Evolutionary conservation across 1,140 invertebrate species (phyloP), one percentile per base, ranked within the genome.

Genomic region (Bombus pyrosoma): DNA sequence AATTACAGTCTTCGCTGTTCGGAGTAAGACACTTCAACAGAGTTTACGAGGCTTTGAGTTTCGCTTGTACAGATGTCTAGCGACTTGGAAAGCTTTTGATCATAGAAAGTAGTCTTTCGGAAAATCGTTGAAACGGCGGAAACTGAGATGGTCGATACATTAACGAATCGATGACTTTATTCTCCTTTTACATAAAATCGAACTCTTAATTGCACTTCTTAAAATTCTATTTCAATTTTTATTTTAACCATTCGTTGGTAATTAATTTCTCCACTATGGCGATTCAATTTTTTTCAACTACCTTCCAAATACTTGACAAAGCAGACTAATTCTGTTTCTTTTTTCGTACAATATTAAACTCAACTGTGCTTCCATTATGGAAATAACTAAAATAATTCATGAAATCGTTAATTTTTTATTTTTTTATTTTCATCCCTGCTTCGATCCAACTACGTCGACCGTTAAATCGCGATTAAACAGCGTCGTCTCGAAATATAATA

Each of bases 1-100:
- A 78, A 78, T 78, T 78, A 78, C 15, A 41, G 37, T 78, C 57
- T 32, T 62, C 13, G 22, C 3, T 64, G 28, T n/a, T 59, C 57
- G 28, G 15, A 64, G 15, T 28, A 18, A 41, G 13, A 77, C 47
- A 62, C 53, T 62, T 57, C 43, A 18, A 3, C 13, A 5, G n/a
- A 76, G 47, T 34, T 59, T 57, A n/a, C 10, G n/a, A 5, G 37
- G 22, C 47, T 59, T 59, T 37, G 74, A 37, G 34, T 39, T 53
- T 53, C 34, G 34, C 22, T 62, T 57, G 34, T n/a, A 53, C 18
- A 53, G 47, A 53, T 53, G 39, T 59, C 47, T 39, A 32, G 9
- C 34, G 34, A 39, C 18, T 64, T 39, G 57, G 39, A 64, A 41
- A 64, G 57, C 37, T 78, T 32, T 41, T 12, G 53, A 37, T 62